A percentile compares a stretch with the other conserved stretches of the same genome.
These are phyloP conservation scores for Acinonyx jubatus DNA, from an alignment of 2,113 vertebrate genomes.

Conservation along the genomic window DNA sequence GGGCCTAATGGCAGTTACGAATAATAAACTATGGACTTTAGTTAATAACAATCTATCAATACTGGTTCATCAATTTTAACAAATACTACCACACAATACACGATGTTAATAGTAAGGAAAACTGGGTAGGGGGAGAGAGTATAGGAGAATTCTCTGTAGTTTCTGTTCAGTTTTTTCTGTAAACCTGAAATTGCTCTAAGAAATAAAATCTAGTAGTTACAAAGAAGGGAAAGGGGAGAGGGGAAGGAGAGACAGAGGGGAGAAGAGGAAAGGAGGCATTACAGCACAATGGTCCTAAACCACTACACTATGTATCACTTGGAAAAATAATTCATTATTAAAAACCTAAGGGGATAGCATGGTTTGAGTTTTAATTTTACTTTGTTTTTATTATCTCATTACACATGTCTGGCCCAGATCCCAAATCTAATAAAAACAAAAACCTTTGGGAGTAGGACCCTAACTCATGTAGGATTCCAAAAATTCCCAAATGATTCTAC, in stretches of 20 bases:
- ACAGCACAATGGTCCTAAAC: neutral
- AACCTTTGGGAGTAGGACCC: neutral
- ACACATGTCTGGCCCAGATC: neutral
- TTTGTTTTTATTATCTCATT: neutral
- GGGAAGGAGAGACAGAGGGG: rapidly evolving
- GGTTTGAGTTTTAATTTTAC: neutral
- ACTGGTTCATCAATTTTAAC: constrained; percentile 30
- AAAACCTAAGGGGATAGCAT: neutral
- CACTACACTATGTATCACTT: neutral
- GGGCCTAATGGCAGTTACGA: neutral
- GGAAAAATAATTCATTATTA: constrained; percentile 34
- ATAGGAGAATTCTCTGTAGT: neutral
- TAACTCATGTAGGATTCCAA: neutral
- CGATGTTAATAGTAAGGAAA: neutral
- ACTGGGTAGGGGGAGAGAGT: neutral
- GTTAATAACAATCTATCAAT: neutral
- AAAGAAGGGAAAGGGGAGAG: neutral
- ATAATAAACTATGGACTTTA: neutral
- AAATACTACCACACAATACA: neutral
- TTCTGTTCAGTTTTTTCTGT: constrained; percentile 7
- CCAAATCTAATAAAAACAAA: constrained; percentile 30
- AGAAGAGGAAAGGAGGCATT: neutral
- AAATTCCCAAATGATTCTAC: neutral
- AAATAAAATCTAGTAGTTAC: constrained; percentile 28
- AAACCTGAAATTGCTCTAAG: constrained; percentile 6